Conservation (phyloP, 1,140 invertebrate genomes). For the Phymorhynchus buccinoides region DNA sequence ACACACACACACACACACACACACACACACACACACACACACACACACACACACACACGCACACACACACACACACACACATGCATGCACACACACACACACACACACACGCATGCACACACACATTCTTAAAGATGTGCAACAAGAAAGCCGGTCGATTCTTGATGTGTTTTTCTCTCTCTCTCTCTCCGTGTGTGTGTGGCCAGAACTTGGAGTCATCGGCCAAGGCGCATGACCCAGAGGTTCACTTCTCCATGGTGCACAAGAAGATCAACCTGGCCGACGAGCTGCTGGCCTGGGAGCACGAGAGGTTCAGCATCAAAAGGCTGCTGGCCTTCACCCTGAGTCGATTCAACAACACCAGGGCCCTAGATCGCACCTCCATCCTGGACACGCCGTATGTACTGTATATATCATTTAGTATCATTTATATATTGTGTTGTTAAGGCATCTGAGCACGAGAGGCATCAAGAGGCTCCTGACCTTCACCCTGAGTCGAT, state of each 20-base stretch:
- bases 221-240: conserved; percentile 54
- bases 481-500: conserved; percentile 90
- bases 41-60: too few species aligned
- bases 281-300: conserved; percentile 93
- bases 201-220: conserved; percentile 64
- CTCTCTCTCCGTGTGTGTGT: background rate
- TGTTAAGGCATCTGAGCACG: conserved; percentile 94
- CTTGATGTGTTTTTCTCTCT: too few species aligned
- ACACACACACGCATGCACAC: too few species aligned
- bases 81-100: too few species aligned
- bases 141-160: too few species aligned
- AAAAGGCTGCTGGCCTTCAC: conserved; percentile 92
- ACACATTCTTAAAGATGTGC: too few species aligned
- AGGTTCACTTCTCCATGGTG: conserved; percentile 82
- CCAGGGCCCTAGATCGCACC: conserved; percentile 65
- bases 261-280: conserved; percentile 99
- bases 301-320: conserved; percentile 97
- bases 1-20: too few species aligned
- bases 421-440: background rate
- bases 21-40: too few species aligned
- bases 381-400: conserved; percentile 74
- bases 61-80: too few species aligned
- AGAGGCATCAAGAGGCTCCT: conserved; percentile 92
- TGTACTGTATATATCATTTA: background rate
- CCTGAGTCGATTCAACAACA: conserved; percentile 83